Base-by-base conservation (phyloP, 2,113 vertebrate species). In the Tenebrosternarchus preto region DNA sequence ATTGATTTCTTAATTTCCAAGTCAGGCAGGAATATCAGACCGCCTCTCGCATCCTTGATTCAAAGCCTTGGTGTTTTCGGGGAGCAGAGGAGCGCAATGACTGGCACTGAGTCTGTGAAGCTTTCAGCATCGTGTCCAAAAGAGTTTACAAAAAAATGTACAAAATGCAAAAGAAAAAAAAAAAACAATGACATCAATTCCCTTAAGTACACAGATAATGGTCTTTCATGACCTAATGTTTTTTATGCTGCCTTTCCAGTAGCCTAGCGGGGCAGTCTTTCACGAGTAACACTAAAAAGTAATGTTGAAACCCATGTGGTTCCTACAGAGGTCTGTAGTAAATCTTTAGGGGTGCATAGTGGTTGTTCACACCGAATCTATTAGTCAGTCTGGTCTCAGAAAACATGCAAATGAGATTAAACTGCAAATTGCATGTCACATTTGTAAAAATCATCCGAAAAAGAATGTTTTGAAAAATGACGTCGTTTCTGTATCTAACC, bases 351-450 rank as follows among this genome's bases (percentile, higher is more conserved):
- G 68, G 33, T 53, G n/a, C 57, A 55, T 57, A 19, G 53, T 29
- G 43, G 76, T 39, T 73, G 57, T 55, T 27, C 68, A 46, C 12
- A 12, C 55, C 22, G 25, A 27, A 27, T 72, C 24, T 25, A 79
- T 79, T 33, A 56, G 25, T 73, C 57, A 64, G 17, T 7, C 59
- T 55, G 15, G 27, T 72, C 69, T 73, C 57, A 2, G 39, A 55
- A 69, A 80, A 46, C 31, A 80, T 73, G 78, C 20, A 73, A 73
- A 80, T 69, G 57, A 79, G 57, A 73, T 50, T 57, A 53, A 80
- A 25, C 19, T n/a, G 43, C 63, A 27, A 80, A 46, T 27, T 73
- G 77, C 43, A 53, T 80, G 77, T 72, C 57, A 80, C 43, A 72
- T 72, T n/a, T 59, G 24, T 68, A 77, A 67, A 76, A 59, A 70